Base-by-base conservation (phyloP, 2,888 invertebrate genomes). In the Empis livida region DNA sequence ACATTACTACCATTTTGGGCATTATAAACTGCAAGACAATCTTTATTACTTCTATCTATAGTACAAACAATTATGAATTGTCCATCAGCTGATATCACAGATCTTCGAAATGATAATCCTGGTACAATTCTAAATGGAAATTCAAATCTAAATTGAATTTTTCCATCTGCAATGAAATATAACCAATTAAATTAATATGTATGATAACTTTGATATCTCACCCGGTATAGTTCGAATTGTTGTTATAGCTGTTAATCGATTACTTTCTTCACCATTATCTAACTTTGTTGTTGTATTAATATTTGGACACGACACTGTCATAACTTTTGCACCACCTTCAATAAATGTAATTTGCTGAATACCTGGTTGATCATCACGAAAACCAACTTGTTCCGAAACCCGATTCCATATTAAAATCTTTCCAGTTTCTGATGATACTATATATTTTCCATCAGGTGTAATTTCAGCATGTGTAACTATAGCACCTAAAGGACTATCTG, bases 401-500 rank as follows among this genome's bases (percentile, higher is more conserved):
- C 83, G 71, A 59, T 91, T 85, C 95, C 95, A 95, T 51, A 94
- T 79, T 0, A 95, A 71, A 32, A 95, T 77, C 61, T 90, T 87
- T 0, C 93, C 93, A 0, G 93, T 92, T 63, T 96, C 96, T 0
- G 91, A 87, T 0, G 93, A 90, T 13, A 93, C 77, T 1, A 95
- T 88, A 57, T 84, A 68, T 9, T 82, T 83, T 23, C 90, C 92
- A 59, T 82, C 82, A 0, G 84, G 82, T 0, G 93, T 93, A 43
- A 95, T 86, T 43, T 82, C 77, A 0, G 94, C 94, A 54, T 93
- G 89, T 0, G 94, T 94, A 0, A 96, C 91, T 55, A 95, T 95
- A 9, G 95, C 93, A 0, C 93, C 93, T 3, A 94, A 72, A 0
- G 92, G 89, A 54, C 89, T 91, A 57, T 94, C 93, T 0, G 94